Evolutionary conservation across 1,140 invertebrate species (phyloP), one percentile per base, ranked within the genome.

Genomic region (Ostrea edulis): DNA sequence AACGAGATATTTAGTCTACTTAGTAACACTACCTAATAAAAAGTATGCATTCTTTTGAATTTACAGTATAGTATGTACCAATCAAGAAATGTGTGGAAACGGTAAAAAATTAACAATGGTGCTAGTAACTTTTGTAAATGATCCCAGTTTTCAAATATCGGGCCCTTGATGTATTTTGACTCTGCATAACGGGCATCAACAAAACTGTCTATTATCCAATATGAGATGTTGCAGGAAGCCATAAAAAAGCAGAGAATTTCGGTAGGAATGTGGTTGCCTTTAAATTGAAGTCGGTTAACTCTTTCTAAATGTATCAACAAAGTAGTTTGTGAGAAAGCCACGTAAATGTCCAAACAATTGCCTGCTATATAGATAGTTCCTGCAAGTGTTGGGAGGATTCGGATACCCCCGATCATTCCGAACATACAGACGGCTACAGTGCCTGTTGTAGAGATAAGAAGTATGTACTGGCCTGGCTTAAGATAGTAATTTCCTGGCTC

Each of bases 41-140:
- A 44, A 44, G 8, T 29, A 12, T 71, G 14, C 25, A 71, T 35
- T 35, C 68, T 82, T 82, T n/a, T 84, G n/a, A 55, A 84, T 84
- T 62, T 62, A 35, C 83, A 84, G 29, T 58, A 84, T 22, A 84
- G 22, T 29, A 4, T 14, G 54, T 84, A 84, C 83, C 51, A 62
- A 25, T 84, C 83, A 22, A 84, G 51, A 29, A 54, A 84, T 22
- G 53, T 54, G 20, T 84, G 83, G 25, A 84, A 84, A 5, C 83
- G 83, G 25, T 84, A 84, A 20, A 84, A 84, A 52, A 84, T 84
- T 35, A 84, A 25, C 51, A 84, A 29, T 14, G 83, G 83, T 8
- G 53, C 51, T 25, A 84, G 12, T 22, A 58, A 9, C 22, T 62
- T 12, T 35, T 58, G 25, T 9, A 58, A 22, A 2, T 58, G 25